Base-by-base conservation (phyloP, 2,797 vertebrate species). In the Gymnodraco acuticeps region DNA sequence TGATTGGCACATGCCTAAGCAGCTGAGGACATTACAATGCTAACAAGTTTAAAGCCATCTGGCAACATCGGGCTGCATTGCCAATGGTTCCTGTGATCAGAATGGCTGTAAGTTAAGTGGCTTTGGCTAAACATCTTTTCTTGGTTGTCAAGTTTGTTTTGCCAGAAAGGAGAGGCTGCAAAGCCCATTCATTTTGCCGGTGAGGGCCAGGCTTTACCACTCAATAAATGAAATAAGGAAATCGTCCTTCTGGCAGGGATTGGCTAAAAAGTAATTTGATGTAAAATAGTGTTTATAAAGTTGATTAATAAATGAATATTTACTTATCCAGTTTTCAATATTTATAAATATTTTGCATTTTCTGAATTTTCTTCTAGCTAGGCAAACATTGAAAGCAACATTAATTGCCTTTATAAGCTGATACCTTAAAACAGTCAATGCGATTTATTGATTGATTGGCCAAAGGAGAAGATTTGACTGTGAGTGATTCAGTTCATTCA, bases 41-140 rank as follows among this genome's bases (percentile, higher is more conserved):
- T 74, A 89, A 86, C 80, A 55, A 64, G 79, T 90, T 90, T 80
- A 90, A 90, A 88, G 45, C 80, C 79, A 78, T 75, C 67, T 85
- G 84, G 75, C 71, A 78, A 74, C 51, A 82, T 8, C 9, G 20
- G 17, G 41, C 23, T 43, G 19, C 51, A 41, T 50, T 75, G 68
- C 58, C 66, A 63, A 8, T 64, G 16, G 13, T 47, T 13, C 10
- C 27, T 53, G 64, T 51, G 16, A 72, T 42, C 75, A 81, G 58
- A 69, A 23, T 48, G 69, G 55, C 75, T 64, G 12, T 62, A 10
- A 65, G 42, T 75, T 85, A 86, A 90, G 75, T 85, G 78, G 77
- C 66, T 87, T 89, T 81, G 74, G 42, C 47, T 63, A 33, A 53
- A 42, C 55, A 81, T 46, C 47, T 74, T 89, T 87, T 84, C 69